Percentiles rank a stretch among this genome's conserved stretches.
Conservation (phyloP, 2,113 vertebrate genomes). For the Azemiops feae region DNA sequence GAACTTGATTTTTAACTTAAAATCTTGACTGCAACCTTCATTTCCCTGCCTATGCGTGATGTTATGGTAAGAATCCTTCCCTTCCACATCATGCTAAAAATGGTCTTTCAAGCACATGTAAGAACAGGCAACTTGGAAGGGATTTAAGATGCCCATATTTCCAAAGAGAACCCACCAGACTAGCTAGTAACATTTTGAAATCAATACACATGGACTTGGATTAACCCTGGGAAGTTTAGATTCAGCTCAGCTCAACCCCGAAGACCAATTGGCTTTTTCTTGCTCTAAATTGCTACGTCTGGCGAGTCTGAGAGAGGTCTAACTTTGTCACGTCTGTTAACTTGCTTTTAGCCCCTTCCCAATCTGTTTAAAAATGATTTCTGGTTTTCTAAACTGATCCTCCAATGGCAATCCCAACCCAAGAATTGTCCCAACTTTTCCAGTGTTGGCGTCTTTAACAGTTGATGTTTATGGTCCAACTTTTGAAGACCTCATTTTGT, state of each 20-base stretch:
- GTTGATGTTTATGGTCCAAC: slow-evolving; percentile 77
- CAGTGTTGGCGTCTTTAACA: slow-evolving; percentile 57
- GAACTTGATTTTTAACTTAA: slow-evolving; percentile 34
- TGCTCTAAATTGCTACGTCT: not conserved
- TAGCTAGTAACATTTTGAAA: slow-evolving; percentile 43
- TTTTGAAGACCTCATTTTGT: slow-evolving; percentile 76
- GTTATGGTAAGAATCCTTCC: not conserved
- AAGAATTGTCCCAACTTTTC: slow-evolving; percentile 49
- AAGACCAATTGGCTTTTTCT: no score
- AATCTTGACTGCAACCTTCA: slow-evolving; percentile 5
- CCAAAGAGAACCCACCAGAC: not conserved
- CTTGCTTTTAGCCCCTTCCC: not conserved
- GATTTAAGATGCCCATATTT: not conserved
- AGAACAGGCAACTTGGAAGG: not conserved
- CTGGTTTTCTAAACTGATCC: not conserved
- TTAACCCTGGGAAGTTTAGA: not conserved
- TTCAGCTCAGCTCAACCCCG: not conserved
- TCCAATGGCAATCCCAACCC: not conserved
- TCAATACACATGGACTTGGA: slow-evolving; percentile 16
- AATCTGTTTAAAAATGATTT: slow-evolving; percentile 7
- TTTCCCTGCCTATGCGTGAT: not conserved
- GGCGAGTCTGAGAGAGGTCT: not conserved
- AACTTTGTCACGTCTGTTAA: not conserved
- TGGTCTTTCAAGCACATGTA: not conserved
- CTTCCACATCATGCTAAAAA: not conserved